Percentiles rank a stretch among this genome's conserved stretches.
Evolutionary conservation across 2,797 vertebrate species (phyloP).

Genomic region (Champsocephalus gunnari): DNA sequence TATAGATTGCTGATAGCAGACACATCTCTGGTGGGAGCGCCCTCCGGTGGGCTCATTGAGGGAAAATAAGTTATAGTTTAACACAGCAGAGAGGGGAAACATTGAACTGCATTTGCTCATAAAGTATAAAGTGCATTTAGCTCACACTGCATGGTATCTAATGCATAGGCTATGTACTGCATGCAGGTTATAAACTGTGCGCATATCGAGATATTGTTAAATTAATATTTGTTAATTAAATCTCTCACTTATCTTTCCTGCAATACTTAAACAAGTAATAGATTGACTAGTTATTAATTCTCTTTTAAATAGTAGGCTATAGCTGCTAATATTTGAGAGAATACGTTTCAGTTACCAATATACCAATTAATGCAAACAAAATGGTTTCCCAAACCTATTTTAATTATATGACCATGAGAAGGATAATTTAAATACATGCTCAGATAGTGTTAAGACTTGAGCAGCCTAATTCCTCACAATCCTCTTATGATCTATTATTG

Average conservation of each 20-base stretch:
- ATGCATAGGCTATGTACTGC: background rate
- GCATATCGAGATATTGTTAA: background rate
- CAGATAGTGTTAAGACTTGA: slow-evolving; percentile 18
- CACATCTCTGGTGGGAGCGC: too few relatives aligned
- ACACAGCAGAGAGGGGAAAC: too few relatives aligned
- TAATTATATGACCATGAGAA: background rate
- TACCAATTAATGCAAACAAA: background rate
- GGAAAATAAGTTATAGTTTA: too few relatives aligned
- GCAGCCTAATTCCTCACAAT: slow-evolving; percentile 48
- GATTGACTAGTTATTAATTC: background rate
- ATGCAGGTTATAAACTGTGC: background rate
- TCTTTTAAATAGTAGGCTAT: background rate
- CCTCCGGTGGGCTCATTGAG: too few relatives aligned
- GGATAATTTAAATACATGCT: background rate
- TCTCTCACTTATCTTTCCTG: background rate
- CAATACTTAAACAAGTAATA: background rate
- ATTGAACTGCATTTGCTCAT: too few relatives aligned
- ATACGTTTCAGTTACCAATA: too few relatives aligned
- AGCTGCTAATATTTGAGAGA: background rate
- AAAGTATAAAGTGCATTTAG: too few relatives aligned
- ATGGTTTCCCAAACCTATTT: background rate
- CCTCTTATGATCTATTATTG: slow-evolving; percentile 63
- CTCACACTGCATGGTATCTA: too few relatives aligned
- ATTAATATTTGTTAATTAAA: background rate
- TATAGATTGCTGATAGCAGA: too few relatives aligned